Evolutionary conservation across 2,888 invertebrate species (phyloP), one percentile per base, ranked within the genome.

Genomic region (Drosophila prolongata): DNA sequence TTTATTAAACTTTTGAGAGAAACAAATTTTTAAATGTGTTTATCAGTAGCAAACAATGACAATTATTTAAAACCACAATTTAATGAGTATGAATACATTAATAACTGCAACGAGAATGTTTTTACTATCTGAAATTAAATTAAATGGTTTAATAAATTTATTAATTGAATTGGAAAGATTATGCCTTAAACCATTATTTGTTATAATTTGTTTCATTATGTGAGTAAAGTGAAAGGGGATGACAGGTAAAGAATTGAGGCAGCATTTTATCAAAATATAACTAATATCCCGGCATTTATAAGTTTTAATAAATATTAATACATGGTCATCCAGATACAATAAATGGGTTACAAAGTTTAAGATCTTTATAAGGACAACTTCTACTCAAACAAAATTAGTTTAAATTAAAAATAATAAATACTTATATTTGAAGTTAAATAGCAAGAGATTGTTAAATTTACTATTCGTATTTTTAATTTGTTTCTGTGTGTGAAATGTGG

Each of bases 141-240:
- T 30, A 46, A 27, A 27, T 27, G 13, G 8, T 3, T 10, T 43
- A 34, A 61, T 61, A 47, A 27, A 47, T 34, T 0, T 4, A 14
- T 38, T 38, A 59, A 59, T 59, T 62, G 13, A 47, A 62, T 47
- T 47, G 10, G 9, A 27, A n/a, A n/a, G n/a, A 27, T 13, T 8
- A 27, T 46, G 27, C n/a, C n/a, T n/a, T 27, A 27, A 46, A 46
- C n/a, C 8, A 46, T n/a, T 46, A 4, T 27, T 46, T 46, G 9
- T 13, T 19, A 46, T 27, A 27, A 4, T 27, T 46, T 46, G 9
- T 13, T 19, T 13, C 1, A 27, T 27, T n/a, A 27, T 10, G 44
- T 8, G 1, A 27, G n/a, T 8, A 13, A 3, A 44, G n/a, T 13
- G 8, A n/a, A 27, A 27, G 8, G n/a, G 38, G 2, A 8, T 8